These are phyloP conservation scores for Schizotus pectinicornis DNA, from an alignment of 2,888 invertebrate genomes.

Conservation along the genomic window DNA sequence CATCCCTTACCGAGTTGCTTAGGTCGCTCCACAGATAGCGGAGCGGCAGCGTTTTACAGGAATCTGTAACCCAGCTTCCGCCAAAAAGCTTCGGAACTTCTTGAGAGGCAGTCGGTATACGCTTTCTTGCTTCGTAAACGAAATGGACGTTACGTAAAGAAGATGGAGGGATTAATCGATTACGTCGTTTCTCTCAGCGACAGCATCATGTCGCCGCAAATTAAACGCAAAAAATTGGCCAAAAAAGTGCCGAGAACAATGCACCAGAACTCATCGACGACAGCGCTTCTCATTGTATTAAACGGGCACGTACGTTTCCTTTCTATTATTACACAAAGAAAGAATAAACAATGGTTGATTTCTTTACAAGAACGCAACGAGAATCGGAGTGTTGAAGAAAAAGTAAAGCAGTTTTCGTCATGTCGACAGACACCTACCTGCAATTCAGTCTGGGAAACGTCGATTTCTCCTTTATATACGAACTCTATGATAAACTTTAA, in stretches of 20 bases:
- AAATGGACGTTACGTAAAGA: background rate
- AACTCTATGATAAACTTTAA: constrained; percentile 81
- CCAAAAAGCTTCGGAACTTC: no score
- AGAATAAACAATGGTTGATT: constrained; percentile 40
- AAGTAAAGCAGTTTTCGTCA: constrained; percentile 22
- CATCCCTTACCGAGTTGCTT: no score
- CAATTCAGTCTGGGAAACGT: constrained; percentile 77
- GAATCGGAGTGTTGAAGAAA: constrained; percentile 16
- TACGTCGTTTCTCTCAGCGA: background rate
- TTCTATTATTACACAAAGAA: constrained; percentile 40
- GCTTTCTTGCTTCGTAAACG: background rate
- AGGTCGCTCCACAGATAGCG: no score
- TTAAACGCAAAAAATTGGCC: constrained; percentile 13
- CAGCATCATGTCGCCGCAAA: constrained; percentile 2
- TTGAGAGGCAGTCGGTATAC: no score
- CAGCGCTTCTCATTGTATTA: constrained; percentile 34
- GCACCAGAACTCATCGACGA: constrained; percentile 10
- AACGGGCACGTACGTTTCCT: constrained; percentile 40
- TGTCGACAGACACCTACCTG: constrained; percentile 62
- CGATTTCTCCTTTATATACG: constrained; percentile 81
- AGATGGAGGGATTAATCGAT: background rate
- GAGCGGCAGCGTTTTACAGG: no score
- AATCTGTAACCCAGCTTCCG: no score
- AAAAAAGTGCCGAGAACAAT: constrained; percentile 23
- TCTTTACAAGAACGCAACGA: constrained; percentile 30